phyloP scores from a whole-genome alignment of 2,797 vertebrate species.

The Knipowitschia caucasica region DNA sequence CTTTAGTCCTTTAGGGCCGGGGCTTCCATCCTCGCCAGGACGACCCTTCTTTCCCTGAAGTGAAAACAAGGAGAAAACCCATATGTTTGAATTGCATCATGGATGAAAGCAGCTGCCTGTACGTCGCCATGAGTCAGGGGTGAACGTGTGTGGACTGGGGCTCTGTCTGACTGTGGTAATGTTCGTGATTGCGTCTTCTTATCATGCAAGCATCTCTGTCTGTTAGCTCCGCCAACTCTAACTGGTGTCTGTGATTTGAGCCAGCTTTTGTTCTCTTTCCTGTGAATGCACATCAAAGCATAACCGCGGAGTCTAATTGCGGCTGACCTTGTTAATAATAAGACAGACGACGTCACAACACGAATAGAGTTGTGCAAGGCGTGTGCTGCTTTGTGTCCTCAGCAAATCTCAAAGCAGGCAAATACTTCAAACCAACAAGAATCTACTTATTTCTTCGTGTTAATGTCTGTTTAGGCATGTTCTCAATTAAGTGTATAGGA shows the following conservation, averaged over 20 bases:
- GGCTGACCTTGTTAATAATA: slow-evolving; percentile 23
- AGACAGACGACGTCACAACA: slow-evolving; percentile 13
- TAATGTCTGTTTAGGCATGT: slow-evolving; percentile 58
- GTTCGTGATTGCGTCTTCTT: slow-evolving; percentile 21
- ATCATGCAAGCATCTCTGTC: slow-evolving; percentile 14
- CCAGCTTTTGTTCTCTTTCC: slow-evolving; percentile 52
- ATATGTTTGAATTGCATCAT: slow-evolving; percentile 10
- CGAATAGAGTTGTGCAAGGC: slow-evolving; percentile 9
- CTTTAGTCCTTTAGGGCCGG: slow-evolving; percentile 83
- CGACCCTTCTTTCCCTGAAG: slow-evolving; percentile 88
- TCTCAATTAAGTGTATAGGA: slow-evolving; percentile 48
- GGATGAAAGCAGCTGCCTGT: slow-evolving; percentile 5
- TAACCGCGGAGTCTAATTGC: slow-evolving; percentile 32
- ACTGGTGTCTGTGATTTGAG: slow-evolving; percentile 39
- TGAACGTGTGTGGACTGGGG: slow-evolving; percentile 11
- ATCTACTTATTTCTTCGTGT: slow-evolving; percentile 27
- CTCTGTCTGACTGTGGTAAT: slow-evolving; percentile 13
- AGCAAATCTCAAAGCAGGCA: slow-evolving; percentile 13
- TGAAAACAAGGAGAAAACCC: slow-evolving; percentile 1
- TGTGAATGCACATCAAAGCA: slow-evolving; percentile 51
- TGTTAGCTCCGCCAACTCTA: slow-evolving; percentile 9
- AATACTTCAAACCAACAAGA: slow-evolving; percentile 13
- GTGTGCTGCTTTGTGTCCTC: slow-evolving; percentile 23
- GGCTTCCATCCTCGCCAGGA: slow-evolving; percentile 81
- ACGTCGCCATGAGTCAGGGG: slow-evolving; percentile 27